A percentile compares a stretch with the other conserved stretches of the same genome.
These are phyloP conservation scores for Speoplatyrhinus poulsoni DNA, from an alignment of 2,113 vertebrate species.

Conservation along the genomic window DNA sequence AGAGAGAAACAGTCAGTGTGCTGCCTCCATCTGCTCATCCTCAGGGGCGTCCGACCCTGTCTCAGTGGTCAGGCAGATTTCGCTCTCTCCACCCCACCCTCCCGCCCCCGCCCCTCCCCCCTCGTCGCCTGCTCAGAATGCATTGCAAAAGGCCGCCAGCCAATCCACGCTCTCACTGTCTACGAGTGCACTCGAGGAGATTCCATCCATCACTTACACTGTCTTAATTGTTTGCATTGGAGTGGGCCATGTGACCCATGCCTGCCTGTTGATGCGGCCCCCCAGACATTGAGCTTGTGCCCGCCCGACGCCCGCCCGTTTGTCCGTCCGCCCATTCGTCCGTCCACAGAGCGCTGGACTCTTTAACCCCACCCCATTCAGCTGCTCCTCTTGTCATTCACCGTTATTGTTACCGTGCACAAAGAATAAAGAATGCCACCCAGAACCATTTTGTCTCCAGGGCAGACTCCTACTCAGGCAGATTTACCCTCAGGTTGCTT, in stretches of 20 bases:
- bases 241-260: constrained; percentile 66
- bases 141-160: constrained; percentile 70
- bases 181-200: constrained; percentile 71
- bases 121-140: constrained; percentile 68
- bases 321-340: constrained; percentile 64
- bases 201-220: constrained; percentile 72
- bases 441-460: constrained; percentile 67
- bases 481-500: constrained; percentile 13
- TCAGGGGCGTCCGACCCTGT: constrained; percentile 74
- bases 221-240: constrained; percentile 70
- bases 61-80: constrained; percentile 71
- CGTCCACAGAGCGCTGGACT: constrained; percentile 66
- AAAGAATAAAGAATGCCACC: constrained; percentile 63
- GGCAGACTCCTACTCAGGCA: constrained; percentile 46
- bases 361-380: constrained; percentile 62
- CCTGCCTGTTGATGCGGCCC: constrained; percentile 62
- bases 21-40: constrained; percentile 77
- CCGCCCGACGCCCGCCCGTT: constrained; percentile 28
- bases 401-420: constrained; percentile 63
- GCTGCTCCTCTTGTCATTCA: constrained; percentile 65
- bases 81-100: constrained; percentile 57
- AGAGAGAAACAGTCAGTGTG: constrained; percentile 73
- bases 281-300: constrained; percentile 64
- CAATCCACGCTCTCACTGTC: constrained; percentile 72
- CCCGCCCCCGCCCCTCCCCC: constrained; percentile 27